Percentiles rank a stretch among this genome's conserved stretches.
Evolutionary conservation across 1,140 invertebrate species (phyloP).

Genomic region (Drosophila aff.): DNA sequence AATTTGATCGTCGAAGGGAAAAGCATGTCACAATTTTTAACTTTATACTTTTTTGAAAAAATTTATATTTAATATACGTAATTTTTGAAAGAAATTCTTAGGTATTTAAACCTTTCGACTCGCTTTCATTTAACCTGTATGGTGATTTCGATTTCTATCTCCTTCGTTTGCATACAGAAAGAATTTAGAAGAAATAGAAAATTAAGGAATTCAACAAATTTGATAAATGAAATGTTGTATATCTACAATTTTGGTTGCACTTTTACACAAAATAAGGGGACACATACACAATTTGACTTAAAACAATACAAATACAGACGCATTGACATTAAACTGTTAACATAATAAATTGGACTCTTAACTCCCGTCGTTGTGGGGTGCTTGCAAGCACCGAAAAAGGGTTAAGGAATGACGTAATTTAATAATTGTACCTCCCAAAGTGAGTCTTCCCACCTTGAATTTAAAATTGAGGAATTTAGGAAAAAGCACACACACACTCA

Average conservation of each 20-base stretch:
- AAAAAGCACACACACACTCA: constrained; percentile 10
- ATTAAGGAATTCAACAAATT: not conserved
- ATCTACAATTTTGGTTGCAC: not conserved
- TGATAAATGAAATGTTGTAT: not conserved
- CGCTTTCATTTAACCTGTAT: no score
- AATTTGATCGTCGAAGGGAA: not conserved
- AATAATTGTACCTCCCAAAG: not conserved
- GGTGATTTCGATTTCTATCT: no score
- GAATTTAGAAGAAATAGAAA: not conserved
- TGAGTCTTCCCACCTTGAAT: constrained; percentile 6
- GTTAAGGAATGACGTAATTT: constrained; percentile 9
- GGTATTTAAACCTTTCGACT: no score
- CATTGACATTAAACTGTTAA: not conserved
- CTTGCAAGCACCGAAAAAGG: not conserved
- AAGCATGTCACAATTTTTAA: not conserved
- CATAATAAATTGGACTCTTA: not conserved
- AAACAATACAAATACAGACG: not conserved
- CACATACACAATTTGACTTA: not conserved
- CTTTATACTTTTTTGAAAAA: not conserved
- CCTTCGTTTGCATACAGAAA: not conserved
- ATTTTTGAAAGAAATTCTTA: no score
- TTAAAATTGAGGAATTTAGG: constrained; percentile 2
- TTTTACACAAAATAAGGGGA: not conserved
- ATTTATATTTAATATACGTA: no score
- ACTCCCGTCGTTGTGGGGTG: not conserved